Evolutionary conservation across 2,888 invertebrate genomes (phyloP).

Genomic region (Phlogophora meticulosa): DNA sequence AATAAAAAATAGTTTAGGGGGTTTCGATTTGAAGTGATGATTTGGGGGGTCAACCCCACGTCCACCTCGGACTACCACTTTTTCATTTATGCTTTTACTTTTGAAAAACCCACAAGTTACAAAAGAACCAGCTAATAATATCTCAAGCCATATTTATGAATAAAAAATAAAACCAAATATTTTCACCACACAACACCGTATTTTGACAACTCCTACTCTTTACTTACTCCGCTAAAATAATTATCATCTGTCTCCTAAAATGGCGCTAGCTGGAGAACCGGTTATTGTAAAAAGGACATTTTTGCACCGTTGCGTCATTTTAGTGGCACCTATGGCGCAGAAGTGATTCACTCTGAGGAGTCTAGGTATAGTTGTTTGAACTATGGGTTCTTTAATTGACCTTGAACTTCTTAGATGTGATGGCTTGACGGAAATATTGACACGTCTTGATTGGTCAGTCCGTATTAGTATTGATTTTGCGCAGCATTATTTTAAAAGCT

Average conservation of each 20-base stretch:
- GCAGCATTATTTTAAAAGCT: background rate
- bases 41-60: too few relatives aligned
- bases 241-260: conserved; percentile 47
- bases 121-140: background rate
- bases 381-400: conserved; percentile 34
- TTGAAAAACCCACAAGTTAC: background rate
- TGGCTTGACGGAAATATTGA: conserved; percentile 27
- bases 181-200: conserved; percentile 17
- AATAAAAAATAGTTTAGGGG: too few relatives aligned
- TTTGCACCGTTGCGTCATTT: conserved; percentile 49
- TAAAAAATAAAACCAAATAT: conserved; percentile 26
- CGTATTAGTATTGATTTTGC: conserved; percentile 10
- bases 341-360: conserved; percentile 55
- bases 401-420: conserved; percentile 54
- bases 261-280: conserved; percentile 40
- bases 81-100: too few relatives aligned
- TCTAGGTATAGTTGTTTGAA: conserved; percentile 27
- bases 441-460: background rate
- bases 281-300: conserved; percentile 49
- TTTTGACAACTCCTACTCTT: conserved; percentile 31
- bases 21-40: too few relatives aligned
- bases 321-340: conserved; percentile 23
- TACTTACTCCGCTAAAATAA: conserved; percentile 24
- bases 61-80: too few relatives aligned
- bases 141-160: background rate